Base-by-base conservation (phyloP, 2,888 invertebrate genomes). In the Sinodicranocentrus sp. region DNA sequence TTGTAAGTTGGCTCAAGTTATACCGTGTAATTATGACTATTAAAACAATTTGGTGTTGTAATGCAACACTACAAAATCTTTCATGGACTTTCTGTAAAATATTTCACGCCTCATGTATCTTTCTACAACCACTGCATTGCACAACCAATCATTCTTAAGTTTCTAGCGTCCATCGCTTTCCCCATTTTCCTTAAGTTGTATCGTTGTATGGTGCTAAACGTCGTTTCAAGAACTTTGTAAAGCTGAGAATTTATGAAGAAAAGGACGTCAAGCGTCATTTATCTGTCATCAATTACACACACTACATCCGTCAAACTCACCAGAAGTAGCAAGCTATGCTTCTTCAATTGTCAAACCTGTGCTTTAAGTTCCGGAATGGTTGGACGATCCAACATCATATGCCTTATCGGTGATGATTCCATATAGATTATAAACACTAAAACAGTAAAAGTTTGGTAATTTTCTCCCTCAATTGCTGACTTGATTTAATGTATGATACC, bases 231-330 rank as follows among this genome's bases (percentile, higher is more conserved):
- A 26, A 44, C 19, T 28, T 1, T 2, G 17, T n/a, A 33, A 44
- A 52, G 15, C 17, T 63, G 33, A 57, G 65, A 67, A 76, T 59
- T 26, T 65, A 68, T 68, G 57, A 52, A 44, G 44, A 63, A 48
- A 76, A 76, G 77, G 67, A 59, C 77, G 77, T 77, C 77, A 77
- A 68, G 25, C 59, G 59, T 77, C 68, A 68, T 77, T 77, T 77
- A 77, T 77, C 77, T 77, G 77, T 77, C 77, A 59, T 43, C 77
- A 68, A n/a, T 57, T 26, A 17, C 59, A 39, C 33, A 77, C 68
- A 77, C 67, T 44, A 68, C 77, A 77, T 68, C 68, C 67, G 68
- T 77, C 77, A 76, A 76, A 67, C 67, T 57, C 52, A 76, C 23
- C 65, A 76, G 23, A 19, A 72, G 21, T 1, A 54, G 48, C 33